Evolutionary conservation across 1,140 invertebrate species (phyloP), one percentile per base, ranked within the genome.

Genomic region (Holcopasites calliopsidis): DNA sequence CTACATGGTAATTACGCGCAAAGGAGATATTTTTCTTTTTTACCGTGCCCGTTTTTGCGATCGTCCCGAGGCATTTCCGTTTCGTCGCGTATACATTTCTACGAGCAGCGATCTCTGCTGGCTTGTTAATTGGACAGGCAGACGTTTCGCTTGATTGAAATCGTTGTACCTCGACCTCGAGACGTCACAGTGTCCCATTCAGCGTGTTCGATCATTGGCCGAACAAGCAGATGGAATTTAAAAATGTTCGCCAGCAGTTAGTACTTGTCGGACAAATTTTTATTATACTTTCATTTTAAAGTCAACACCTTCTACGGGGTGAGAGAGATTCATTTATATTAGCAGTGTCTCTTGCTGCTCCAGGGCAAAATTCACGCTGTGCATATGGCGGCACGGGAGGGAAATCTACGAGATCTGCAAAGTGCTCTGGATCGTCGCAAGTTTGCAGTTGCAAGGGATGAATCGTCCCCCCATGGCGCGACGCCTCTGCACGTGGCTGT

Each of bases 401-500:
- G 98, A 16, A 96, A 95, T 86, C 91, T 98, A 75, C 90, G 95
- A 83, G 96, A 97, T 78, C 91, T 98, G 33, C 96, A 98, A 92
- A 94, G 95, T 61, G 94, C 97, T 4, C 92, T 98, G 79, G 97
- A 98, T 92, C 92, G 97, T 68, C 96, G 97, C 87, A 97, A 98
- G 93, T 96, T 98, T 87, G 97, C 97, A 10, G 94, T 97, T 50
- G 96, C 97, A 8, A 94, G 96, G 81, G 96, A 98, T 90, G 93
- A 93, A 64, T 93, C 94, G 76, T 96, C 95, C 52, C 94, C 96
- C 42, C 95, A 96, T 83, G 97, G 97, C n/a, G 95, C 97, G 31
- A 98, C 97, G 1, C 96, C 98, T 3, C 92, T 99, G 47, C 98
- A 99, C 90, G 97, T 98, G 60, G 97, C 98, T 10, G 95, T 96